Percentiles rank a stretch among this genome's conserved stretches.
Evolutionary conservation across 2,113 vertebrate genomes (phyloP).

Genomic region (Prinia subflava): DNA sequence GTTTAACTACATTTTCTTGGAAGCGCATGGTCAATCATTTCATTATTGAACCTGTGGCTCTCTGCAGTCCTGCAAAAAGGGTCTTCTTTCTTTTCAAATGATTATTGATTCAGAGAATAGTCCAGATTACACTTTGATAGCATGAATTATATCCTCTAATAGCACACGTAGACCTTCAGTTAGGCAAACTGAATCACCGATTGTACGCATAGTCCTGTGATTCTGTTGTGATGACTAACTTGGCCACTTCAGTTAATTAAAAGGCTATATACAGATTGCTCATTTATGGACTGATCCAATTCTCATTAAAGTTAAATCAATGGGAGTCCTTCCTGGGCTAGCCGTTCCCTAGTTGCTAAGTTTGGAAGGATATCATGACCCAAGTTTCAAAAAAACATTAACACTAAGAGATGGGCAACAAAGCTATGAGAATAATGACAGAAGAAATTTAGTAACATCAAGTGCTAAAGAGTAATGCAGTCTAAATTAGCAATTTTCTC

Average conservation of each 20-base stretch:
- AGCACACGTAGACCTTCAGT: background rate
- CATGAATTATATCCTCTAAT: background rate
- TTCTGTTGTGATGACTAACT: slow-evolving; percentile 7
- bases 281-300: background rate
- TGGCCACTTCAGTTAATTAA: slow-evolving; percentile 21
- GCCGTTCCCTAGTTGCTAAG: background rate
- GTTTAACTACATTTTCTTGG: background rate
- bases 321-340: background rate
- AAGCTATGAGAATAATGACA: background rate
- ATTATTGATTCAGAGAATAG: slow-evolving; percentile 29
- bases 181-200: background rate
- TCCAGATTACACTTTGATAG: background rate
- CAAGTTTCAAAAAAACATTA: background rate
- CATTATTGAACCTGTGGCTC: background rate
- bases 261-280: background rate
- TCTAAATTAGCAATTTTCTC: background rate
- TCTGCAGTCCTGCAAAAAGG: background rate
- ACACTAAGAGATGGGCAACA: background rate
- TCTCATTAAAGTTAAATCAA: background rate
- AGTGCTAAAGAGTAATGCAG: background rate
- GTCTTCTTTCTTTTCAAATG: background rate
- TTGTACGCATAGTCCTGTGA: background rate
- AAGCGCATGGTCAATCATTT: background rate
- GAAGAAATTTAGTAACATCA: background rate
- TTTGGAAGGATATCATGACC: background rate